Evolutionary conservation across 2,888 invertebrate species (phyloP).

Genomic region (Hydropsyche betteni): DNA sequence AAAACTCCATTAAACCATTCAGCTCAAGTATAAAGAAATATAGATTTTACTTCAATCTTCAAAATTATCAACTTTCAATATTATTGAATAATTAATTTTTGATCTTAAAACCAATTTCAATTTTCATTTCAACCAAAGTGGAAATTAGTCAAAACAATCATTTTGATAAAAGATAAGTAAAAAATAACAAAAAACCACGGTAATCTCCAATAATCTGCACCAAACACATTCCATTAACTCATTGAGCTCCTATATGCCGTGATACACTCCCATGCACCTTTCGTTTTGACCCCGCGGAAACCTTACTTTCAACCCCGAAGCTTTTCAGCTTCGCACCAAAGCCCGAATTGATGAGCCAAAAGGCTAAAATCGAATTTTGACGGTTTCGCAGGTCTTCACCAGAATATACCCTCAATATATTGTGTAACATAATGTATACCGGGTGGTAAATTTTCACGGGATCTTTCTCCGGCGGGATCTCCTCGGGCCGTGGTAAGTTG

Average conservation of each 20-base stretch:
- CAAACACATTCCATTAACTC: slow-evolving; percentile 15
- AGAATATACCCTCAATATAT: background rate
- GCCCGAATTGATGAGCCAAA: slow-evolving; percentile 24
- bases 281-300: too few species aligned
- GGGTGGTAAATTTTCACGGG: background rate
- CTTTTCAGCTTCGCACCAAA: background rate
- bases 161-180: too few species aligned
- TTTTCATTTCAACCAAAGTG: too few species aligned
- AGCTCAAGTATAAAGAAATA: too few species aligned
- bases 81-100: too few species aligned
- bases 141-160: too few species aligned
- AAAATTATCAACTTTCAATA: too few species aligned
- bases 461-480: slow-evolving; percentile 1
- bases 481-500: slow-evolving; percentile 11
- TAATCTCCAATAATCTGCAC: background rate
- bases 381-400: slow-evolving; percentile 3
- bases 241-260: background rate
- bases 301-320: too few species aligned
- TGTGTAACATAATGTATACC: background rate
- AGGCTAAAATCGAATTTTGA: slow-evolving; percentile 1
- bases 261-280: too few species aligned
- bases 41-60: too few species aligned
- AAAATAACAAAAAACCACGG: background rate
- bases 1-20: too few species aligned
- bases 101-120: too few species aligned